phyloP scores from a whole-genome alignment of 2,888 invertebrate genomes.

The Sarcophaga caerulescens region DNA sequence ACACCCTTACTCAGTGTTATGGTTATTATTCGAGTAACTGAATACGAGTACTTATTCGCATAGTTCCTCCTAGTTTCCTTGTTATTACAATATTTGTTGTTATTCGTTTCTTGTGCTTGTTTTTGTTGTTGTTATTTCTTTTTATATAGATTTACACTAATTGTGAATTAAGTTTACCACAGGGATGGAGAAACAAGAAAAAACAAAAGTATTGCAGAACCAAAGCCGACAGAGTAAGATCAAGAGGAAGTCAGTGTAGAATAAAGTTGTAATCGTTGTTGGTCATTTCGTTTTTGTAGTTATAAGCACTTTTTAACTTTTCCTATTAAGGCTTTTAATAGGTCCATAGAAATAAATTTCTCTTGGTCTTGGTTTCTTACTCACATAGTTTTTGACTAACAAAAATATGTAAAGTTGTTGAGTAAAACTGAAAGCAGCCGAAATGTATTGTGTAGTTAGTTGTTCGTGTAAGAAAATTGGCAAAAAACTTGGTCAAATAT shows the following conservation, averaged over 20 bases:
- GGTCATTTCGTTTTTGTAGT: constrained; percentile 44
- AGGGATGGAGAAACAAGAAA: constrained; percentile 58
- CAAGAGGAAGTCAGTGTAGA: background rate
- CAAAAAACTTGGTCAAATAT: constrained; percentile 42
- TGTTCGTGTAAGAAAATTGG: background rate
- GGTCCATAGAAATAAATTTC: constrained; percentile 44
- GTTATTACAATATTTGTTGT: background rate
- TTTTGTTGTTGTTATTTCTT: background rate
- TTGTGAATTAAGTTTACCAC: constrained; percentile 75
- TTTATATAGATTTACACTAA: constrained; percentile 69
- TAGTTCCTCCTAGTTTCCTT: background rate
- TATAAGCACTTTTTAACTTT: constrained; percentile 68
- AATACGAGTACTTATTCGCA: too few relatives aligned
- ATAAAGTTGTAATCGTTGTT: constrained; percentile 66
- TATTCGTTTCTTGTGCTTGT: background rate
- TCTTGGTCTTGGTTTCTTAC: background rate
- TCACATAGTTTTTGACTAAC: background rate
- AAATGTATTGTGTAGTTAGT: constrained; percentile 22
- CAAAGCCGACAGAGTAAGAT: background rate
- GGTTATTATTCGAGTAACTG: background rate
- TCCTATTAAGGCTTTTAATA: constrained; percentile 63
- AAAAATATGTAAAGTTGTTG: background rate
- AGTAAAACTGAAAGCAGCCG: background rate
- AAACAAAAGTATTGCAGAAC: background rate
- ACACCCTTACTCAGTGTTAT: background rate